These are phyloP conservation scores for Peucedramus taeniatus DNA, from an alignment of 2,113 vertebrate species.

Conservation along the genomic window DNA sequence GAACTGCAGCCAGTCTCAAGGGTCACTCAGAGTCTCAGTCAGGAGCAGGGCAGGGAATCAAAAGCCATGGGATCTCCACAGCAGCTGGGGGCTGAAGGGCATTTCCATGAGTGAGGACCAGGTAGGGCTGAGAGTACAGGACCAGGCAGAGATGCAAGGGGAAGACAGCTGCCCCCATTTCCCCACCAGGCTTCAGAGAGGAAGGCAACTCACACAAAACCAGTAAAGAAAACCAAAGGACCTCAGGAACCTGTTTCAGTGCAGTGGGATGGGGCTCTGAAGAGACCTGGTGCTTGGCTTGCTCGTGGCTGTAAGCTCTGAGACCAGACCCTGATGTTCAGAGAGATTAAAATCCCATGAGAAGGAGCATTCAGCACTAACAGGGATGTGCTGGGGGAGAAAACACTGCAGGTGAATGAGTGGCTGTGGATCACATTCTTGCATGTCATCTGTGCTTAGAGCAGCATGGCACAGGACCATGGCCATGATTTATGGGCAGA, in stretches of 20 bases:
- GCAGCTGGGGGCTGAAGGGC: not conserved
- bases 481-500: not conserved
- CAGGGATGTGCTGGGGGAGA: not conserved
- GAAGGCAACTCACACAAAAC: not conserved
- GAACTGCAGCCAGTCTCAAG: not conserved
- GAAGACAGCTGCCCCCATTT: not conserved
- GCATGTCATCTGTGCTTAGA: not conserved
- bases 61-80: not conserved
- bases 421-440: not conserved
- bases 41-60: not conserved
- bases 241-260: not conserved
- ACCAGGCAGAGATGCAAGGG: not conserved
- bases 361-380: not conserved
- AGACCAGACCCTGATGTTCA: not conserved
- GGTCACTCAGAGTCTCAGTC: not conserved
- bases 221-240: not conserved
- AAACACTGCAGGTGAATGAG: fast-evolving
- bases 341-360: not conserved
- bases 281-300: not conserved
- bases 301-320: not conserved
- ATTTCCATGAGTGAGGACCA: not conserved
- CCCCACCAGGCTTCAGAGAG: not conserved
- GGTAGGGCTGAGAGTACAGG: not conserved
- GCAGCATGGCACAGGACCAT: not conserved
- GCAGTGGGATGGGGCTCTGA: too few species aligned